Base-by-base conservation (phyloP, 2,888 invertebrate genomes). In the Mimas tiliae region DNA sequence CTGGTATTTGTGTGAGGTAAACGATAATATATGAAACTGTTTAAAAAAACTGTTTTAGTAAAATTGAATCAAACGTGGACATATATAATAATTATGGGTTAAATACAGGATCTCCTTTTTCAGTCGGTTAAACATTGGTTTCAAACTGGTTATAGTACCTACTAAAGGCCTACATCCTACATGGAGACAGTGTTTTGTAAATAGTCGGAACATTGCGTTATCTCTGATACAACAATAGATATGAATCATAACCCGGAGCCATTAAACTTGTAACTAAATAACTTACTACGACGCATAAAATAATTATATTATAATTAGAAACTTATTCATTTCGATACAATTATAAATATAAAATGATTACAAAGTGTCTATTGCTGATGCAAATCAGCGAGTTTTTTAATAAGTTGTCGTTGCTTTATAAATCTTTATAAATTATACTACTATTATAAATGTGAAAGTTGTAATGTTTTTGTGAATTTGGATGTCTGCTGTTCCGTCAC, bases 111-210 rank as follows among this genome's bases (percentile, higher is more conserved):
- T 16, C 34, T 55, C 34, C 34, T 27, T 27, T 27, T 27, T 27
- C 1, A 27, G 27, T 3, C 27, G 27, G 27, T 1, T 27, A 27
- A 27, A 27, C n/a, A n/a, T 3, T 9, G 7, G 2, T 9, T 42
- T 11, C 42, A 42, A 0, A 2, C 8, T 7, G 19, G 19, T 16
- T 21, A 12, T 52, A 33, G 6, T 27, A 52, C 27, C 0, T 27
- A 27, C 4, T 14, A 3, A 52, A 21, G 9, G 27, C 27, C 27
- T 27, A 27, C 4, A 27, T 2, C 52, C 52, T 55, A 55, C 11
- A 55, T 55, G 9, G 1, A 55, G 34, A 38, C 9, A 38, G 11
- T 42, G 45, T 45, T 58, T 58, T 58, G 58, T 58, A 58, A 58
- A 58, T 55, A 55, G 12, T 33, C 52, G 0, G 42, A 11, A 58